Evolutionary conservation across 2,113 vertebrate species (phyloP).

Genomic region (Dipodomys spectabilis): DNA sequence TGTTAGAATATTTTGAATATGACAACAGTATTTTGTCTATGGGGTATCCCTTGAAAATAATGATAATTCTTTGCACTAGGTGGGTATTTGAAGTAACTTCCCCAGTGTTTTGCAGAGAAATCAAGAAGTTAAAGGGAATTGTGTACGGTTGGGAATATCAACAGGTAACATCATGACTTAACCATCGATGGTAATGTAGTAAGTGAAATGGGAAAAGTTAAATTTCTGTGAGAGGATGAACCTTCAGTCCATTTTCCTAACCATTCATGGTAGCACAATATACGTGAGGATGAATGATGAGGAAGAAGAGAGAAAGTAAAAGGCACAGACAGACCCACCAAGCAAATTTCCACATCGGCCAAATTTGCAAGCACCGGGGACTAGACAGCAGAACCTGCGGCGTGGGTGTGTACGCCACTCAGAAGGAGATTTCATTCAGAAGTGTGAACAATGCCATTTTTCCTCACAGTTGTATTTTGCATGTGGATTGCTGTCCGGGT

Average conservation of each 20-base stretch:
- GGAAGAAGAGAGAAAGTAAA: background rate
- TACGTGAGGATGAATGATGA: background rate
- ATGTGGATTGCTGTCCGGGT: constrained; percentile 54
- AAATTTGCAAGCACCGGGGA: background rate
- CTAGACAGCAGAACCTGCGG: background rate
- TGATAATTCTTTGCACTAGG: background rate
- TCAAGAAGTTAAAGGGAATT: background rate
- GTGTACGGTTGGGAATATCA: background rate
- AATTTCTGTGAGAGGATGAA: background rate
- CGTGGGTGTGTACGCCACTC: constrained; percentile 39
- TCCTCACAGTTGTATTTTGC: constrained; percentile 68
- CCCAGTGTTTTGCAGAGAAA: constrained; percentile 1
- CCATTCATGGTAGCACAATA: background rate
- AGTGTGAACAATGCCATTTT: constrained; percentile 72
- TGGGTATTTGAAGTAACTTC: constrained; percentile 19
- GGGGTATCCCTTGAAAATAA: background rate
- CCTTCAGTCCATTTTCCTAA: background rate
- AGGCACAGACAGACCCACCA: background rate
- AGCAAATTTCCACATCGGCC: constrained; percentile 10
- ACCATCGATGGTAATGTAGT: background rate
- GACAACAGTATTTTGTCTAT: background rate
- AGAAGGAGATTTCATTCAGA: constrained; percentile 62
- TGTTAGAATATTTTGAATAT: constrained; percentile 46
- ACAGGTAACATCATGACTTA: background rate
- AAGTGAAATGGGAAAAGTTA: background rate